Percentiles rank a stretch among this genome's conserved stretches.
phyloP scores from a whole-genome alignment of 1,140 invertebrate species.

The Uloborus diversus region DNA sequence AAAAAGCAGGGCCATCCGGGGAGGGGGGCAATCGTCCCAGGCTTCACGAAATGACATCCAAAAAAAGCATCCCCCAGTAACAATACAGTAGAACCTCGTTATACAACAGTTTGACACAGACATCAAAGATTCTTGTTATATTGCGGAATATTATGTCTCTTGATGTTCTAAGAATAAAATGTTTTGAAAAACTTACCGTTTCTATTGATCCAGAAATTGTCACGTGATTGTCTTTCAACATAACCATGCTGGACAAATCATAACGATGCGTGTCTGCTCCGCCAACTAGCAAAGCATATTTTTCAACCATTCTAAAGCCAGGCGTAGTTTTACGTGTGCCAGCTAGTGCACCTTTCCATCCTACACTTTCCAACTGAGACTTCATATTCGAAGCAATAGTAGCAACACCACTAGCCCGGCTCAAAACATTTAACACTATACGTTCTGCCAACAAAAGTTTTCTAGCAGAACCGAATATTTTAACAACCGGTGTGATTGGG shows the following conservation, averaged over 20 bases:
- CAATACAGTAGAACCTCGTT: no score
- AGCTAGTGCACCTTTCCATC: conserved; percentile 66
- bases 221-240: conserved; percentile 70
- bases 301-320: conserved; percentile 68
- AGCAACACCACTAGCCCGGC: conserved; percentile 67
- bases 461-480: conserved; percentile 64
- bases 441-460: conserved; percentile 67
- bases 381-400: conserved; percentile 61
- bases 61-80: no score
- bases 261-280: conserved; percentile 66
- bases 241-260: conserved; percentile 68
- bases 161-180: no score
- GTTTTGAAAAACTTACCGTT: conserved; percentile 62
- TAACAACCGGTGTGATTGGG: conserved; percentile 59
- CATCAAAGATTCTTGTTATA: no score
- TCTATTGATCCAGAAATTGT: conserved; percentile 65
- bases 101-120: no score
- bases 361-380: conserved; percentile 46
- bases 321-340: conserved; percentile 69
- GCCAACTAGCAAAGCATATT: conserved; percentile 68
- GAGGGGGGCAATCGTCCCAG: no score
- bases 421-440: conserved; percentile 66
- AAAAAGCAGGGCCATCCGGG: no score
- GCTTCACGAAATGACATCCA: no score
- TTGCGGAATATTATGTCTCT: no score